Base-by-base conservation (phyloP, 2,797 vertebrate species). In the Discoglossus pictus region DNA sequence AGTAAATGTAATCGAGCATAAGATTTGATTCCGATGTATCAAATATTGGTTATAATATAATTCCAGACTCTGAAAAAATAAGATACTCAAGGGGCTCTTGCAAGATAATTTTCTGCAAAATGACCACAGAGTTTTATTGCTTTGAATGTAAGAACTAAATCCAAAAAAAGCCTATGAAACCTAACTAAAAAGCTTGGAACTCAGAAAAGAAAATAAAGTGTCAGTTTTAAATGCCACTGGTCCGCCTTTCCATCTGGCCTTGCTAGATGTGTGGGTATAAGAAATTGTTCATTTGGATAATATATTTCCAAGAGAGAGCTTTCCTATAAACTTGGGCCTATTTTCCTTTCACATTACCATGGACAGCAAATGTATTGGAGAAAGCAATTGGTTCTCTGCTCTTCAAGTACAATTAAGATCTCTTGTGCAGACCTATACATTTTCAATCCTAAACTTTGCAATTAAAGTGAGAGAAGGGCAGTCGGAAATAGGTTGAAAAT, bases 251-350 rank as follows among this genome's bases (percentile, higher is more conserved):
- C 79, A 73, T 75, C 71, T 70, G 79, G 56, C 62, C 10, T 21
- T 13, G 27, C 18, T 6, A 0, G 12, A 61, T 31, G 42, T 71
- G n/a, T 78, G 72, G 64, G 67, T 73, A 70, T 72, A 79, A 78
- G 69, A 75, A 75, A 75, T 61, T 69, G 68, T 76, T 24, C 50
- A 75, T 53, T 51, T 59, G 65, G 66, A 52, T 56, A 48, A 68
- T 70, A 68, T 31, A 68, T 71, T 44, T 72, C 62, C 75, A 75
- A 75, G 71, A 31, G 62, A 73, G 70, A 75, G 64, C 59, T 71
- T 72, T 80, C 54, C 38, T 38, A 65, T 4, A 17, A 25, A 72
- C 38, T n/a, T 21, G 47, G 16, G 42, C 34, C 50, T 73, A 46
- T 65, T 79, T 70, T 18, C 62, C 52, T 12, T 53, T 64, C 48